These are phyloP conservation scores for Agonopterix heracliana DNA, from an alignment of 2,888 invertebrate genomes.

Conservation along the genomic window DNA sequence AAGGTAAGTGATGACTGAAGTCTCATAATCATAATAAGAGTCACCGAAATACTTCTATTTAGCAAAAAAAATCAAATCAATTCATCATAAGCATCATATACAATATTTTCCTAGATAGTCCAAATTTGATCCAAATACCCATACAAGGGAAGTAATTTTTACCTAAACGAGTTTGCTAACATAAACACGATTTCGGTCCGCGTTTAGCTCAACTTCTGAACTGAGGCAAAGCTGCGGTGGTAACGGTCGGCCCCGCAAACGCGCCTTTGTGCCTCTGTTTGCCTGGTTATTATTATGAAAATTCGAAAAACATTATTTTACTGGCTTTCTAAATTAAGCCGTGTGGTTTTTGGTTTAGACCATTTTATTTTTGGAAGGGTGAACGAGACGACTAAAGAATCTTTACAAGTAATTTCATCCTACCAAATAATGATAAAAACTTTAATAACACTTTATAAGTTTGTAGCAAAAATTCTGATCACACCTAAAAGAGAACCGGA, in stretches of 20 bases:
- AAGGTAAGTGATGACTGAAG: slow-evolving; percentile 64
- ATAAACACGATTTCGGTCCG: slow-evolving; percentile 11
- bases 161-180: slow-evolving; percentile 7
- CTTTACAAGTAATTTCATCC: no score
- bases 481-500: no score
- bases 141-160: slow-evolving; percentile 7
- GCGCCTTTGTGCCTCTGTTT: slow-evolving; percentile 45
- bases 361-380: no score
- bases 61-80: no score
- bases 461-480: no score
- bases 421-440: no score
- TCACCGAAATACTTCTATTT: no score
- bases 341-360: no score
- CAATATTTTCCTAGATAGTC: no score
- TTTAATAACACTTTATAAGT: no score
- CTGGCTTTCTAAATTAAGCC: neutral
- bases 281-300: slow-evolving; percentile 42
- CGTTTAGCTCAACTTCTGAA: slow-evolving; percentile 38
- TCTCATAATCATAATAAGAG: no score
- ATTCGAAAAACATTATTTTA: slow-evolving; percentile 4
- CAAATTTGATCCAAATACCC: neutral
- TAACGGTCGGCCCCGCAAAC: slow-evolving; percentile 39
- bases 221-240: slow-evolving; percentile 39
- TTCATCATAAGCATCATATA: neutral
- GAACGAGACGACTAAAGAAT: no score